phyloP scores from a whole-genome alignment of 2,113 vertebrate genomes.

The Nothocercus nigrocapillus region DNA sequence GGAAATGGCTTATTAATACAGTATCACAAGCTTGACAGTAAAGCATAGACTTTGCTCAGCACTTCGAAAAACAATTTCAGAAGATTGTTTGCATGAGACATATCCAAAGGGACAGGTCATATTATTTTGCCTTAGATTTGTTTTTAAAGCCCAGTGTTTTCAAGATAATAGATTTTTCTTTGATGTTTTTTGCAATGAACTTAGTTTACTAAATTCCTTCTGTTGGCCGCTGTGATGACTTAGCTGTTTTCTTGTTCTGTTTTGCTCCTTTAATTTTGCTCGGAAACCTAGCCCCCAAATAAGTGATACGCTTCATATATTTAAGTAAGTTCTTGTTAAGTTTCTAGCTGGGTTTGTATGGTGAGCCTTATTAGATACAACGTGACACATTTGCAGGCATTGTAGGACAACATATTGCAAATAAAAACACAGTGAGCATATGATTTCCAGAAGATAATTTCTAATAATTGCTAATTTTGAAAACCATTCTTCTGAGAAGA shows the following conservation, averaged over 20 bases:
- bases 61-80: neutral
- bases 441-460: conserved; percentile 2
- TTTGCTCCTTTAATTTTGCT: neutral
- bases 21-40: neutral
- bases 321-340: neutral
- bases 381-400: neutral
- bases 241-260: neutral
- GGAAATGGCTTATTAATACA: neutral
- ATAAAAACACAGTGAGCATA: neutral
- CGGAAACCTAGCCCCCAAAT: neutral
- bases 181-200: neutral
- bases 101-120: neutral
- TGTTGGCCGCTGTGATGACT: neutral
- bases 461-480: neutral
- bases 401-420: neutral
- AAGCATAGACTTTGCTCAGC: neutral
- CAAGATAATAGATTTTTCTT: neutral
- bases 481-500: conserved; percentile 1
- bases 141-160: neutral
- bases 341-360: neutral
- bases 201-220: neutral
- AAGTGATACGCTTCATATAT: neutral
- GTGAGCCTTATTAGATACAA: neutral
- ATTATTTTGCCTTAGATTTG: neutral
- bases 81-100: neutral